Evolutionary conservation across 1,140 invertebrate genomes (phyloP).

Genomic region (Mamestra configurata): DNA sequence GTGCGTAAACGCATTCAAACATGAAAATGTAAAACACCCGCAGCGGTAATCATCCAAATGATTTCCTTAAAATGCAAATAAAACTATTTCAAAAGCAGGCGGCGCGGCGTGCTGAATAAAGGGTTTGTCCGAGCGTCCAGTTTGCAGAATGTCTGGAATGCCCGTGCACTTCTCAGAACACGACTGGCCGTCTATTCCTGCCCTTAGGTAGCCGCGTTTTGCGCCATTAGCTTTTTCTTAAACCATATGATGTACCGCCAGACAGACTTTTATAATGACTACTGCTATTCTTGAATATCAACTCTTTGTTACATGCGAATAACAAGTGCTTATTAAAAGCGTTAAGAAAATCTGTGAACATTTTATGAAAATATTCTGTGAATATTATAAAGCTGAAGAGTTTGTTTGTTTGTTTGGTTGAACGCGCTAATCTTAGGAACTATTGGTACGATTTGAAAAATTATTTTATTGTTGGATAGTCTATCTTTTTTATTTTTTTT

Average conservation of each 20-base stretch:
- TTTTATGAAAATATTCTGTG: not conserved
- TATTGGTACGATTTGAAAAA: no score
- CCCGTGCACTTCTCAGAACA: slow-evolving; percentile 69
- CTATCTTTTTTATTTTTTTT: no score
- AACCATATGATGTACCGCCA: slow-evolving; percentile 25
- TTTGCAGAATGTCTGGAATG: slow-evolving; percentile 68
- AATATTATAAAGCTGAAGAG: no score
- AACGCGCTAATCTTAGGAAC: no score
- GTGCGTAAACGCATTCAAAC: slow-evolving; percentile 14
- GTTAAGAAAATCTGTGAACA: not conserved
- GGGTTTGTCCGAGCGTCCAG: slow-evolving; percentile 58
- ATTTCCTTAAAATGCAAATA: slow-evolving; percentile 69
- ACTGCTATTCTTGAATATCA: not conserved
- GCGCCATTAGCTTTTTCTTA: slow-evolving; percentile 64
- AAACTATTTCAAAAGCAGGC: slow-evolving; percentile 63
- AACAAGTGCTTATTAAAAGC: not conserved
- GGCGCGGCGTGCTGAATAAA: slow-evolving; percentile 61
- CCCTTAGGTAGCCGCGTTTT: slow-evolving; percentile 59
- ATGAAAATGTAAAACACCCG: slow-evolving; percentile 46
- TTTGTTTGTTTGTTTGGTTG: no score
- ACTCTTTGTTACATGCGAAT: not conserved
- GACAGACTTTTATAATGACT: slow-evolving; percentile 10
- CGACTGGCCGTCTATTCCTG: slow-evolving; percentile 58
- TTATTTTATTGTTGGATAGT: no score
- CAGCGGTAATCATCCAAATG: slow-evolving; percentile 53